Base-by-base conservation (phyloP, 2,797 vertebrate genomes). In the Carapus acus region DNA sequence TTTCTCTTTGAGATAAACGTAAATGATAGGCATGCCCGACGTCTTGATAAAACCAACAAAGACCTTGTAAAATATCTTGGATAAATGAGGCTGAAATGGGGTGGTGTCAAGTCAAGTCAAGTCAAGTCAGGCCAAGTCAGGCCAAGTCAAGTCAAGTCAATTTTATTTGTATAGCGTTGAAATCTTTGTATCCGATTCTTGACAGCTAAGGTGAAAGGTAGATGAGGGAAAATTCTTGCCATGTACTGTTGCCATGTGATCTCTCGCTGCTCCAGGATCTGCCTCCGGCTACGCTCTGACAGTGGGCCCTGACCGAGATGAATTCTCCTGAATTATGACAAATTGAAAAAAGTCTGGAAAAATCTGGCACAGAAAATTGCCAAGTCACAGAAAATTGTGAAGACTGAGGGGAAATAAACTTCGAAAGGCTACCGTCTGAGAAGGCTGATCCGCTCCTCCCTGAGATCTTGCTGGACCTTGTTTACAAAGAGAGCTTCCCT, bases 401-500 rank as follows among this genome's bases (percentile, higher is more conserved):
- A 29, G 11, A 11, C 5, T 20, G 7, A 20, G 11, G 7, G 7
- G 14, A 34, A 13, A 7, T 7, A 17, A 20, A 14, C 2, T 19
- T 3, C 2, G 17, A 27, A 3, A 29, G 31, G 48, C 14, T 77
- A 94, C 94, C 92, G 88, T 71, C 82, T 88, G 12, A 90, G 70
- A 16, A 81, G 75, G 75, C 85, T 93, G 61, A 71, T 79, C 57
- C 78, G 79, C 58, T 95, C 91, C 65, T 90, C 84, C 4, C 74
- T 69, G 49, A 68, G 24, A 19, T 87, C 74, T 70, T 81, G 78
- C 48, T 83, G 88, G 61, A 94, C 73, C 79, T 88, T 91, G 46
- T 87, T 82, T 22, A 87, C 77, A 77, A 95, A 97, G 5, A 87
- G 15, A 0, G 88, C 86, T 71, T 94, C 94, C 78, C 91, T 97